Evolutionary conservation across 2,113 vertebrate genomes (phyloP).

Genomic region (Apistogramma diplotaenia): DNA sequence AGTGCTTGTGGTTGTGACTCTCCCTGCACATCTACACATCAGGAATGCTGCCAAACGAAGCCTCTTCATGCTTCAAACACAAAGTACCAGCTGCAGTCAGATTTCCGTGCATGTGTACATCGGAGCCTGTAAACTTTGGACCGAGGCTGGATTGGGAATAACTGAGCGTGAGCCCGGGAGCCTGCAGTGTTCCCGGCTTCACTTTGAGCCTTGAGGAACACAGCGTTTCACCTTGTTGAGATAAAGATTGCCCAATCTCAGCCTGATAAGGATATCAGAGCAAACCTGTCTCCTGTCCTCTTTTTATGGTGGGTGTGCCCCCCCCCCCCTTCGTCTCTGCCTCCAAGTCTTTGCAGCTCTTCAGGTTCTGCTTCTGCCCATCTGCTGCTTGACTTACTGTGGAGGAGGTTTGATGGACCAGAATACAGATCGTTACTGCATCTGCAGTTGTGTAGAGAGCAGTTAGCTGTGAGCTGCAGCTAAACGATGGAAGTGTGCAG

Average conservation of each 20-base stretch:
- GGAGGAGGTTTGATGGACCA: too few relatives aligned
- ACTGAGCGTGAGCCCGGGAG: not conserved
- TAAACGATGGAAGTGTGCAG: not conserved
- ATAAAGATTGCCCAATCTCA: constrained; percentile 13
- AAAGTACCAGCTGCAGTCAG: not conserved
- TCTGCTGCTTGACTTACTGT: too few relatives aligned
- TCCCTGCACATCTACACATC: not conserved
- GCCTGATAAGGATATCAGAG: not conserved
- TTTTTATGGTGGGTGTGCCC: constrained; percentile 7
- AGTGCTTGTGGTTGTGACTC: not conserved
- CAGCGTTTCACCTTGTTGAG: not conserved
- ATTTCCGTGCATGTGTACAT: not conserved
- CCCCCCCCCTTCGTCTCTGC: not conserved
- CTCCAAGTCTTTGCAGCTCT: not conserved
- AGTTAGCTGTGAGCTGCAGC: too few relatives aligned
- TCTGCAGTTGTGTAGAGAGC: too few relatives aligned
- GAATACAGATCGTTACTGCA: too few relatives aligned
- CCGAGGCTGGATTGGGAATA: not conserved
- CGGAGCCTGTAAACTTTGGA: not conserved
- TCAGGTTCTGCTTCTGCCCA: not conserved
- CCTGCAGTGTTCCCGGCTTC: not conserved
- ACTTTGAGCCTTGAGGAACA: not conserved
- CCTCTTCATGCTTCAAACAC: not conserved
- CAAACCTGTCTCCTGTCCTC: constrained; percentile 13
- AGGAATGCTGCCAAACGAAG: not conserved